phyloP scores from a whole-genome alignment of 2,888 invertebrate species.

The Dilophus febrilis region DNA sequence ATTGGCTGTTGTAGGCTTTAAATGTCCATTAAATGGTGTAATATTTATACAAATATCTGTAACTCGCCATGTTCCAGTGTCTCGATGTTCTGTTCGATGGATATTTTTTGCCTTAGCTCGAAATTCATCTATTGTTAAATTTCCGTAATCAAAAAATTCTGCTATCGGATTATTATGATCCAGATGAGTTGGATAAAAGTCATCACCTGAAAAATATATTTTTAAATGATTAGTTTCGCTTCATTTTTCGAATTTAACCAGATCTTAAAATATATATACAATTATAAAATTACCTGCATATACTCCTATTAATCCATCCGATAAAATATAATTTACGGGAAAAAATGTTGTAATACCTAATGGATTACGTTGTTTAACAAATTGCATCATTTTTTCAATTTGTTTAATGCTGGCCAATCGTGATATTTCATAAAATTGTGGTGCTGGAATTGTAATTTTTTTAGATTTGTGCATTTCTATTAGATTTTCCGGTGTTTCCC shows the following conservation, averaged over 20 bases:
- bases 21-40: conserved; percentile 7
- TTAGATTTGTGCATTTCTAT: conserved; percentile 14
- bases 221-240: conserved; percentile 3
- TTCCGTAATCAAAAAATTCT: conserved; percentile 6
- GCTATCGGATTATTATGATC: conserved; percentile 17
- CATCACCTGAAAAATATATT: conserved; percentile 32
- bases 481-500: conserved; percentile 39
- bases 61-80: background rate
- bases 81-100: conserved; percentile 19
- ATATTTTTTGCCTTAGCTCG: conserved; percentile 19
- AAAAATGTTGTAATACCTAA: conserved; percentile 35
- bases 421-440: conserved; percentile 60
- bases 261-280: too few relatives aligned
- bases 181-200: conserved; percentile 28
- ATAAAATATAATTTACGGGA: conserved; percentile 36
- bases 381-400: conserved; percentile 38
- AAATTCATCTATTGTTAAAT: conserved; percentile 20
- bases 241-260: conserved; percentile 4
- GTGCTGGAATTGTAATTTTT: conserved; percentile 41
- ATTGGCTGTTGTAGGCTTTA: conserved; percentile 13
- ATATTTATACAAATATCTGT: conserved; percentile 7
- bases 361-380: conserved; percentile 37
- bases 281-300: conserved; percentile 37
- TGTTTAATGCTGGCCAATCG: conserved; percentile 38
- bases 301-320: conserved; percentile 39